These are phyloP conservation scores for Lepidurus couesii DNA, from an alignment of 1,140 invertebrate genomes.

Conservation along the genomic window DNA sequence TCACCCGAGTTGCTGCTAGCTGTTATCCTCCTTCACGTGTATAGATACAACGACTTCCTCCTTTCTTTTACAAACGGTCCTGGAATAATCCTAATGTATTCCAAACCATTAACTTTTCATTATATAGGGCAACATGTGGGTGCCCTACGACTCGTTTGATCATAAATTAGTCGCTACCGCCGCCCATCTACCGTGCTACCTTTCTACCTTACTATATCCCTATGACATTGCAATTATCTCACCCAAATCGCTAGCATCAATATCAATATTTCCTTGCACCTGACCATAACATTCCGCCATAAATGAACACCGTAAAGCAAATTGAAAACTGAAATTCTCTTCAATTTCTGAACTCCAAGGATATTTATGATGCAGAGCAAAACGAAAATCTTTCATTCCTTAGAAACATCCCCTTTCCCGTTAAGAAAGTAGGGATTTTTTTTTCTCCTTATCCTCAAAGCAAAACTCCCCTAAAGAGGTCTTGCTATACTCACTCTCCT, in stretches of 20 bases:
- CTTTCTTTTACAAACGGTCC: neutral
- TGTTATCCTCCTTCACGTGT: neutral
- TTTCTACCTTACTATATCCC: neutral
- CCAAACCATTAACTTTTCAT: conserved; percentile 16
- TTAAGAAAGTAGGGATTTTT: too few relatives aligned
- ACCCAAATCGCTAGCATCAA: neutral
- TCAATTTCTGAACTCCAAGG: too few relatives aligned
- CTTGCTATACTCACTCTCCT: too few relatives aligned
- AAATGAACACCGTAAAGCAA: too few relatives aligned
- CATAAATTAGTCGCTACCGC: neutral
- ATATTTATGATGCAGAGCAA: too few relatives aligned
- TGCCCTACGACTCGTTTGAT: neutral
- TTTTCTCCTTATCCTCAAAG: too few relatives aligned
- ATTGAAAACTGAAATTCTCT: too few relatives aligned
- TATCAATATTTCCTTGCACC: neutral
- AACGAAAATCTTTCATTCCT: too few relatives aligned
- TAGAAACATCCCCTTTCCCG: too few relatives aligned
- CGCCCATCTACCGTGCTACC: neutral
- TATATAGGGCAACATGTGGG: conserved; percentile 21
- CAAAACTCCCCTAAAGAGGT: too few relatives aligned
- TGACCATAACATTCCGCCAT: neutral
- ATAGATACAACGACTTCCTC: neutral
- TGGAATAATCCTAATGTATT: neutral
- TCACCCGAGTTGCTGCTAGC: neutral
- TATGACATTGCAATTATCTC: neutral